Percentiles rank a stretch among this genome's conserved stretches.
These are phyloP conservation scores for Hirtodrosophila alboralis DNA, from an alignment of 2,888 invertebrate genomes.

Conservation along the genomic window DNA sequence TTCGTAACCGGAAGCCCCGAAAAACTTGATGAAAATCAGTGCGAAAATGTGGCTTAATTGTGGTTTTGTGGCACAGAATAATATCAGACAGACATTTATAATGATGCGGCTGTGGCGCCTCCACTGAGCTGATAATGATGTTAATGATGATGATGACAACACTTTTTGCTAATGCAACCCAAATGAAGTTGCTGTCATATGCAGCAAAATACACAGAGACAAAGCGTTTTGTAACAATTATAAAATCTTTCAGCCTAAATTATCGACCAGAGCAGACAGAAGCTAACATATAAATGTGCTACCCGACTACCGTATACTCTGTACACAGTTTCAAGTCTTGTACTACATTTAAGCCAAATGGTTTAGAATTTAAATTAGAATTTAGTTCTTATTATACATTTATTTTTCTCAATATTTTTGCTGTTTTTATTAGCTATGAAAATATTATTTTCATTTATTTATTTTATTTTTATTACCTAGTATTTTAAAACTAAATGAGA, in stretches of 20 bases:
- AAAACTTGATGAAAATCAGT: conserved; percentile 28
- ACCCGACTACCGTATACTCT: too few species aligned
- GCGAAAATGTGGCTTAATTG: conserved; percentile 47
- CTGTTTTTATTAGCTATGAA: too few species aligned
- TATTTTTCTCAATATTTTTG: too few species aligned
- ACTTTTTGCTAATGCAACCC: conserved; percentile 31
- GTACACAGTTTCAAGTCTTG: too few species aligned
- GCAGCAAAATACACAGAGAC: conserved; percentile 4
- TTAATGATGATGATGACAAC: conserved; percentile 3
- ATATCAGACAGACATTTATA: conserved; percentile 38
- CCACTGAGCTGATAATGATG: not conserved
- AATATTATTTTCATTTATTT: too few species aligned
- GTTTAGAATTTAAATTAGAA: too few species aligned
- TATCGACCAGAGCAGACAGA: conserved; percentile 22
- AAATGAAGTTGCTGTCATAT: conserved; percentile 36
- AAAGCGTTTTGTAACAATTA: conserved; percentile 35
- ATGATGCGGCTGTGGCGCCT: conserved; percentile 34
- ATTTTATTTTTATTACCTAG: too few species aligned
- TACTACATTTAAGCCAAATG: conserved; percentile 34
- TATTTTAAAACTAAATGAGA: too few species aligned
- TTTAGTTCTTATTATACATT: too few species aligned
- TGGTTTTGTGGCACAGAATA: conserved; percentile 31
- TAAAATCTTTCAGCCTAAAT: conserved; percentile 36
- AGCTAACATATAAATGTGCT: too few species aligned
- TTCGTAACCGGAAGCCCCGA: conserved; percentile 16